phyloP scores from a whole-genome alignment of 2,888 invertebrate species.

The Coremacera marginata region DNA sequence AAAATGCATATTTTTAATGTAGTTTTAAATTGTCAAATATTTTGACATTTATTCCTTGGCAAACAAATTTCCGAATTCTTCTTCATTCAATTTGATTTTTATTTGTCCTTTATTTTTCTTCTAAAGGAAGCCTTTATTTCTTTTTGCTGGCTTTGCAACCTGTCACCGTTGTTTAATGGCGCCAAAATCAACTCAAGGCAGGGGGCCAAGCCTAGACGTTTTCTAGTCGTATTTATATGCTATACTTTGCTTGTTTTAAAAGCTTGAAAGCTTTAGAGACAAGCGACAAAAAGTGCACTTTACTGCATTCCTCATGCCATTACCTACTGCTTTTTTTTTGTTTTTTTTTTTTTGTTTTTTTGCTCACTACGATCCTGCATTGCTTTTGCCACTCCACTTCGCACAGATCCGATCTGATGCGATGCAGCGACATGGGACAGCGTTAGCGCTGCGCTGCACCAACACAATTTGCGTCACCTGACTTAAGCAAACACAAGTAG shows the following conservation, averaged over 20 bases:
- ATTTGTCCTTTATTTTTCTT: neutral
- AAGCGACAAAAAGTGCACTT: conserved; percentile 1
- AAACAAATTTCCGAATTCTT: neutral
- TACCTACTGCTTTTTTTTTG: neutral
- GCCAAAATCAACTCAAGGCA: conserved; percentile 1
- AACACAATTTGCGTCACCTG: conserved; percentile 19
- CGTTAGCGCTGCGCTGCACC: conserved; percentile 2
- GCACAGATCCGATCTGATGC: neutral
- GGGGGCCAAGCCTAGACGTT: neutral
- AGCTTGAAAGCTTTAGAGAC: conserved; percentile 20
- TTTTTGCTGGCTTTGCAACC: neutral
- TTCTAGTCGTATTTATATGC: neutral
- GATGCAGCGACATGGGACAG: neutral
- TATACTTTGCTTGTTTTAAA: neutral
- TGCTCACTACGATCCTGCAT: neutral
- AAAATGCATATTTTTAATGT: neutral
- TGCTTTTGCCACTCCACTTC: neutral
- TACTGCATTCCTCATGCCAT: neutral
- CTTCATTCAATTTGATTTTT: neutral
- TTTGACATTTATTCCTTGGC: conserved; percentile 18
- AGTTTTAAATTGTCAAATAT: conserved; percentile 19
- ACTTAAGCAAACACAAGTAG: neutral
- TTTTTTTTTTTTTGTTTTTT: neutral
- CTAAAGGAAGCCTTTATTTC: neutral
- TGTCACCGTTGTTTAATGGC: conserved; percentile 25